These are phyloP conservation scores for Nycticebus coucang DNA, from an alignment of 2,113 vertebrate species.

Conservation along the genomic window DNA sequence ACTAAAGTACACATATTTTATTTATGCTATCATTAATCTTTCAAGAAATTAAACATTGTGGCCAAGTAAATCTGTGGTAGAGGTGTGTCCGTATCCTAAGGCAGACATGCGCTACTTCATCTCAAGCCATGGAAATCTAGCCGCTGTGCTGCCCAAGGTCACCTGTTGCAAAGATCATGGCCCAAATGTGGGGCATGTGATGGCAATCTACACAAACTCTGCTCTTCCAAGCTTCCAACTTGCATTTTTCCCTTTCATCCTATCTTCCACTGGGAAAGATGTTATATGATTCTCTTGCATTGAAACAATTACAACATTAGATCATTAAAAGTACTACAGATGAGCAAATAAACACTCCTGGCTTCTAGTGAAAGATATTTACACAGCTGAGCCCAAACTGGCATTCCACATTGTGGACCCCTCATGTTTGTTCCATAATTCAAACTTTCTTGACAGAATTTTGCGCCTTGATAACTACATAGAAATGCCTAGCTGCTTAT, in stretches of 20 bases:
- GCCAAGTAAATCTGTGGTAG: not conserved
- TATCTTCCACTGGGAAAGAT: not conserved
- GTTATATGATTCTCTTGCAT: not conserved
- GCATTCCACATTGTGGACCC: not conserved
- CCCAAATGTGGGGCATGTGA: not conserved
- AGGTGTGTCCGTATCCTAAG: not conserved
- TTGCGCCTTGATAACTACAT: not conserved
- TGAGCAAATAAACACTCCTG: not conserved
- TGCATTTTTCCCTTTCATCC: not conserved
- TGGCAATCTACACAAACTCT: not conserved
- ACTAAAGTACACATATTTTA: not conserved
- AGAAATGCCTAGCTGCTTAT: not conserved
- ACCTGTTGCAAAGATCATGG: not conserved
- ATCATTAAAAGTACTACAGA: not conserved
- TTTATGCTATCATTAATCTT: constrained; percentile 1
- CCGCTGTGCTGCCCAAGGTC: not conserved
- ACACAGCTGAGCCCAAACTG: not conserved
- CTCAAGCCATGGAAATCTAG: not conserved
- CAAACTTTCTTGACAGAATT: not conserved
- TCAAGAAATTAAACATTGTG: constrained; percentile 16
- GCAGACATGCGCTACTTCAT: not conserved
- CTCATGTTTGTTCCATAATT: not conserved
- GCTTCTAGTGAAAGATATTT: not conserved
- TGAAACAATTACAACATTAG: not conserved
- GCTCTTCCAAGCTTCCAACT: not conserved